phyloP scores from a whole-genome alignment of 2,113 vertebrate genomes.

The Eleginops maclovinus region DNA sequence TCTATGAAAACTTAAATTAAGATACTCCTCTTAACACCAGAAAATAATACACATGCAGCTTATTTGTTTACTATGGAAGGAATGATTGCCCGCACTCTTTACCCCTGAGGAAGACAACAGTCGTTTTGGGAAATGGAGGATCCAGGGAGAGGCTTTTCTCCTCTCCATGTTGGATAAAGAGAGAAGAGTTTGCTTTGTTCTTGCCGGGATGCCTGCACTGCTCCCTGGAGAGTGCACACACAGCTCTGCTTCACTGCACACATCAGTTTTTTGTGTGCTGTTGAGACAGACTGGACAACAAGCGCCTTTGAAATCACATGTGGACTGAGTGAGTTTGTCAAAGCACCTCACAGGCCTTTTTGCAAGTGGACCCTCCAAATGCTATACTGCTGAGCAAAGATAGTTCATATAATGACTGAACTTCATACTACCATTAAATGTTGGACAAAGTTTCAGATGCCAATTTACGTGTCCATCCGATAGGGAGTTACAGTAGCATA shows the following conservation, averaged over 20 bases:
- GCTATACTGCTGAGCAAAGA: not conserved
- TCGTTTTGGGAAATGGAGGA: not conserved
- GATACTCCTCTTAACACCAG: no score
- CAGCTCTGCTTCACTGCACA: constrained; percentile 29
- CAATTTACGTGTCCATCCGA: not conserved
- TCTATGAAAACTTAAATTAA: no score
- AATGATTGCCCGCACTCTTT: not conserved
- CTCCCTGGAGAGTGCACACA: constrained; percentile 10
- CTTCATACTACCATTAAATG: not conserved
- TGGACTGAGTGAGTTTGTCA: constrained; percentile 30
- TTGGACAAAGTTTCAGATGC: not conserved
- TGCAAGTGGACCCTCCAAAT: constrained; percentile 12
- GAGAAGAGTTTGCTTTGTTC: constrained; percentile 12
- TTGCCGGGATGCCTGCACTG: constrained; percentile 26
- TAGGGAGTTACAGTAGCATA: no score
- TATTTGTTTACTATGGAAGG: not conserved
- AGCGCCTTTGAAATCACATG: constrained; percentile 28
- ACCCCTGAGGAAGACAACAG: not conserved
- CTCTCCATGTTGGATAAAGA: not conserved
- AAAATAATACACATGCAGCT: no score
- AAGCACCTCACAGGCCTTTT: constrained; percentile 25
- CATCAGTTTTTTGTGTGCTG: constrained; percentile 25
- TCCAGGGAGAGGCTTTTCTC: constrained; percentile 3
- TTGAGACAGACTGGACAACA: constrained; percentile 19
- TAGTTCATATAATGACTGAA: not conserved